Evolutionary conservation across 1,140 invertebrate species (phyloP).

Genomic region (Sycophila sp.): DNA sequence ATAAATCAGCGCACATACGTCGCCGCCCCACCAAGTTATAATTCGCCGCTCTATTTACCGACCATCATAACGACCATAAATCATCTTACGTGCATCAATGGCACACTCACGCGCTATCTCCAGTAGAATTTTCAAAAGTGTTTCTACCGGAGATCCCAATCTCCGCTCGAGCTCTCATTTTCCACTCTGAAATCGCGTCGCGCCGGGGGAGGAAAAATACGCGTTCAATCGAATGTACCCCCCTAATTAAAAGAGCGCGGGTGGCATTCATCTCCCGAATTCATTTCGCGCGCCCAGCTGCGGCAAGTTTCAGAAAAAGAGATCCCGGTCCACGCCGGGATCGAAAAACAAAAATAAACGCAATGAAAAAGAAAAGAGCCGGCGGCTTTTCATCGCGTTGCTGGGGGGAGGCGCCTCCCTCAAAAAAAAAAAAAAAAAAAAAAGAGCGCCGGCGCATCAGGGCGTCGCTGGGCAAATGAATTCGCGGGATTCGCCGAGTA

Average conservation of each 20-base stretch:
- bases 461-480: constrained; percentile 2
- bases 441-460: not conserved
- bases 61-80: too few species aligned
- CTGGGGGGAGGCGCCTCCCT: too few species aligned
- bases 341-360: not conserved
- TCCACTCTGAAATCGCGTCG: too few species aligned
- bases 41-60: not conserved
- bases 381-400: not conserved
- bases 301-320: too few species aligned
- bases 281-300: too few species aligned
- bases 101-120: not conserved
- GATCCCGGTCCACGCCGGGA: not conserved
- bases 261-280: not conserved
- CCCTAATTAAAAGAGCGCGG: constrained; percentile 1
- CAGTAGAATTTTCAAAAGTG: not conserved
- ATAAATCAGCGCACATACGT: not conserved
- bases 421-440: not conserved
- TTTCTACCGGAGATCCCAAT: not conserved
- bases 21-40: not conserved
- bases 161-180: not conserved
- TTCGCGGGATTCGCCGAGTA: not conserved
- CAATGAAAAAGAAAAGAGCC: too few species aligned
- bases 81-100: not conserved
- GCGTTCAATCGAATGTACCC: not conserved
- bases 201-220: not conserved